phyloP scores from a whole-genome alignment of 2,888 invertebrate genomes.

The Mesoligia furuncula region DNA sequence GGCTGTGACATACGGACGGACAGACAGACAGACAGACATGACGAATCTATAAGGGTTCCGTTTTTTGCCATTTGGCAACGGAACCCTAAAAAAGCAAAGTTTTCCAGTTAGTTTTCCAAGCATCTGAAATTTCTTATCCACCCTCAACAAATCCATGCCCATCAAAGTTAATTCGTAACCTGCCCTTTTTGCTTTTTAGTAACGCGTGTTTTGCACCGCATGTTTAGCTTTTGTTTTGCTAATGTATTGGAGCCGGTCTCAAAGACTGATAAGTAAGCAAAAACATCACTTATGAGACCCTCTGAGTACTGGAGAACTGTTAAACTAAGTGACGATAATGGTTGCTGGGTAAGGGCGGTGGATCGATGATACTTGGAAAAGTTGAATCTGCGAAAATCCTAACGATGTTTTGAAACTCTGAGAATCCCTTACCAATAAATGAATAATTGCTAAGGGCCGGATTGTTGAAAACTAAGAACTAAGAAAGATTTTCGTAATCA shows the following conservation, averaged over 20 bases:
- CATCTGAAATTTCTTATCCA: constrained; percentile 48
- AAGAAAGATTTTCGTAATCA: no score
- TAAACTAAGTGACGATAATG: not conserved
- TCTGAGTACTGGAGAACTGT: not conserved
- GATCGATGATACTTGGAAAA: not conserved
- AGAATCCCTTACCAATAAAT: not conserved
- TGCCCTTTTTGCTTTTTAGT: constrained; percentile 64
- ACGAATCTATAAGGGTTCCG: no score
- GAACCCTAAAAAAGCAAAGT: no score
- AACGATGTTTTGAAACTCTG: not conserved
- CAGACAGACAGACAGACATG: no score
- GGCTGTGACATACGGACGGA: no score
- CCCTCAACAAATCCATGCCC: constrained; percentile 28
- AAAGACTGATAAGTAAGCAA: constrained; percentile 25
- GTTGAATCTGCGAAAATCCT: not conserved
- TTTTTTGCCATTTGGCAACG: no score
- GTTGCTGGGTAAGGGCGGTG: no score
- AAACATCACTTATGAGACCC: constrained; percentile 9
- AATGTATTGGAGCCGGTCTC: constrained; percentile 57
- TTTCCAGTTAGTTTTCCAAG: not conserved
- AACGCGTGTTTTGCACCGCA: constrained; percentile 59
- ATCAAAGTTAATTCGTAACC: constrained; percentile 64
- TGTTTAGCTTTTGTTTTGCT: constrained; percentile 61
- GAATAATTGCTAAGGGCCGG: not conserved
- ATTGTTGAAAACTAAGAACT: not conserved